Evolutionary conservation across 2,888 invertebrate genomes (phyloP).

Genomic region (Drosophila rubida): DNA sequence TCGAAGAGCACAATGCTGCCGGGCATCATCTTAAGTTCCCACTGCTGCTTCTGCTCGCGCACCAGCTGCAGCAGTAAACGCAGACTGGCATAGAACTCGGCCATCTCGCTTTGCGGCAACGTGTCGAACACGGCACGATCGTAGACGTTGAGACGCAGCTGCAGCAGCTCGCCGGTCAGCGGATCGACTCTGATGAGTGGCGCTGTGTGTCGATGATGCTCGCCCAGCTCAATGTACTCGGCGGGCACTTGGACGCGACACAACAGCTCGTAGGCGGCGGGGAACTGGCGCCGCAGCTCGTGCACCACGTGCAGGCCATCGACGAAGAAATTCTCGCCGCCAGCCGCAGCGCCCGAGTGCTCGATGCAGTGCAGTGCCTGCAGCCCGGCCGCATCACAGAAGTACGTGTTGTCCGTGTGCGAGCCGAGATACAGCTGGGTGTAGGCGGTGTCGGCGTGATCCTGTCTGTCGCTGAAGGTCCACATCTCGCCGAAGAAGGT

Average conservation of each 20-base stretch:
- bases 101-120: slow-evolving; percentile 86
- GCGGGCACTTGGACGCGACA: slow-evolving; percentile 87
- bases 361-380: slow-evolving; percentile 88
- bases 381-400: slow-evolving; percentile 89
- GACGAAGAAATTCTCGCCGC: slow-evolving; percentile 90
- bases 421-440: slow-evolving; percentile 88
- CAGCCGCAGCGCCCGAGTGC: slow-evolving; percentile 86
- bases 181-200: slow-evolving; percentile 87
- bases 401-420: slow-evolving; percentile 93
- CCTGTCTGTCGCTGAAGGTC: slow-evolving; percentile 87
- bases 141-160: slow-evolving; percentile 90
- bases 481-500: slow-evolving; percentile 92
- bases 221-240: slow-evolving; percentile 88
- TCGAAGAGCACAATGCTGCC: slow-evolving; percentile 91
- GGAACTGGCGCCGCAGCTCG: slow-evolving; percentile 86
- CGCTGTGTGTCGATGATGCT: slow-evolving; percentile 86
- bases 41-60: slow-evolving; percentile 86
- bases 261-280: slow-evolving; percentile 87
- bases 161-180: slow-evolving; percentile 86
- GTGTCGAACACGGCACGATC: slow-evolving; percentile 89
- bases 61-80: slow-evolving; percentile 86
- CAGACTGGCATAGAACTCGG: slow-evolving; percentile 88
- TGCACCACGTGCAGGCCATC: slow-evolving; percentile 90
- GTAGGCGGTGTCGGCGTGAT: slow-evolving; percentile 91
- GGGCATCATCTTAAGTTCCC: slow-evolving; percentile 88